phyloP scores from a whole-genome alignment of 2,797 vertebrate species.

The Hoplostethus mediterraneus region DNA sequence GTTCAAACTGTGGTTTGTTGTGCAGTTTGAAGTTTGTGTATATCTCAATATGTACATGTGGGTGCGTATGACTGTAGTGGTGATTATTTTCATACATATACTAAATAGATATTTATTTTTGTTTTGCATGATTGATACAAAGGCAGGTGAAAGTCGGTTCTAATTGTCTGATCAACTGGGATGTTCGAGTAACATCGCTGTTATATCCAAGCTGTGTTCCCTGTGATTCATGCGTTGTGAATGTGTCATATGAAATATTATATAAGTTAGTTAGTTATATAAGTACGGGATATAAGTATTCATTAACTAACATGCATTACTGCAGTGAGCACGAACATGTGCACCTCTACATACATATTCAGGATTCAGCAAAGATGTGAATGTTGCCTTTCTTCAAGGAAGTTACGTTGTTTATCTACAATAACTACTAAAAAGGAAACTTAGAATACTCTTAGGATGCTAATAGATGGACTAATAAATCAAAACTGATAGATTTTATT shows the following conservation, averaged over 20 bases:
- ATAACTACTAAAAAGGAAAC: conserved; percentile 38
- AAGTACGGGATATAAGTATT: conserved; percentile 49
- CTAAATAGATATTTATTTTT: conserved; percentile 78
- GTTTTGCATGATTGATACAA: conserved; percentile 84
- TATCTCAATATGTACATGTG: conserved; percentile 77
- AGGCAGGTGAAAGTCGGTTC: conserved; percentile 71
- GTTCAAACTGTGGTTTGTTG: conserved; percentile 78
- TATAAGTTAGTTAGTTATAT: no score
- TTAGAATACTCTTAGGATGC: conserved; percentile 47
- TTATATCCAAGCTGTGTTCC: conserved; percentile 66
- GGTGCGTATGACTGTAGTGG: conserved; percentile 80
- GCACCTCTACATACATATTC: conserved; percentile 38
- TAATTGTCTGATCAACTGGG: conserved; percentile 71
- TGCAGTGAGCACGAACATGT: conserved; percentile 17
- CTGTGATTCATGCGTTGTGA: conserved; percentile 78
- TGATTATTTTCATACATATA: conserved; percentile 78
- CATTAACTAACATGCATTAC: conserved; percentile 47
- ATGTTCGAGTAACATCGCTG: conserved; percentile 70
- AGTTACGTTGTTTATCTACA: conserved; percentile 28
- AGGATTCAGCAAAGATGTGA: conserved; percentile 26
- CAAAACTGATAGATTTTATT: conserved; percentile 63
- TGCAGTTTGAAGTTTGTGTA: conserved; percentile 81
- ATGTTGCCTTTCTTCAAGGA: conserved; percentile 55
- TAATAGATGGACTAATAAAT: conserved; percentile 39
- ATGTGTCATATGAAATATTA: conserved; percentile 74